These are phyloP conservation scores for Chaetodon trifasciatus DNA, from an alignment of 2,797 vertebrate genomes.

Conservation along the genomic window DNA sequence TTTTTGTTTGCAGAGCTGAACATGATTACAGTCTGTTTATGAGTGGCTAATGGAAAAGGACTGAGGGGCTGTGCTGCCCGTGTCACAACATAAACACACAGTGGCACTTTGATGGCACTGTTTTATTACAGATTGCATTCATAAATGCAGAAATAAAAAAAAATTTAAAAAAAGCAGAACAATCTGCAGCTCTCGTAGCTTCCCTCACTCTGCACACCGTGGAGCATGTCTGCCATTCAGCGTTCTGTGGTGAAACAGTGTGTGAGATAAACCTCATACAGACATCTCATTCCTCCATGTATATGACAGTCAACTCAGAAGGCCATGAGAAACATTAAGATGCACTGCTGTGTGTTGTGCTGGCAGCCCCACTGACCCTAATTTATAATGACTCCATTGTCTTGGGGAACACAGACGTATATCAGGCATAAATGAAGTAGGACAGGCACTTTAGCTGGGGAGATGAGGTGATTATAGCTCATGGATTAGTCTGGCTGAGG, in stretches of 20 bases:
- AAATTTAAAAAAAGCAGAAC: not conserved
- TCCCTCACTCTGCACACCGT: not conserved
- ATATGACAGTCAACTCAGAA: slow-evolving; percentile 43
- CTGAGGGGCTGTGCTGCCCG: slow-evolving; percentile 33
- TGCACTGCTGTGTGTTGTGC: slow-evolving; percentile 58
- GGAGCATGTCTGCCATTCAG: not conserved
- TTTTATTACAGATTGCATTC: slow-evolving; percentile 52
- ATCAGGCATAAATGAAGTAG: slow-evolving; percentile 77
- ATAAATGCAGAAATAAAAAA: slow-evolving; percentile 17
- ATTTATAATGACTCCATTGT: slow-evolving; percentile 82
- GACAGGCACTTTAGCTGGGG: slow-evolving; percentile 76
- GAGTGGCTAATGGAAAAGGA: slow-evolving; percentile 68
- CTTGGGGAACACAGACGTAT: slow-evolving; percentile 73
- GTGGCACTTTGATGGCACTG: slow-evolving; percentile 38
- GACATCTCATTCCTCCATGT: slow-evolving; percentile 22
- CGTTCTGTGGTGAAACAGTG: not conserved
- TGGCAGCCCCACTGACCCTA: slow-evolving; percentile 73
- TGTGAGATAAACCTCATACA: slow-evolving; percentile 14
- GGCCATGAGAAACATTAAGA: slow-evolving; percentile 68
- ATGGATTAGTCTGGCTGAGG: slow-evolving; percentile 75
- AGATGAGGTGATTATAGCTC: slow-evolving; percentile 81
- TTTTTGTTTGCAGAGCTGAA: slow-evolving; percentile 56
- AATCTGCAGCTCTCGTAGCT: not conserved
- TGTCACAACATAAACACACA: slow-evolving; percentile 60
- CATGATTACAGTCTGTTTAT: slow-evolving; percentile 72